These are phyloP conservation scores for Drosophila rellima DNA, from an alignment of 2,888 invertebrate genomes.

Conservation along the genomic window DNA sequence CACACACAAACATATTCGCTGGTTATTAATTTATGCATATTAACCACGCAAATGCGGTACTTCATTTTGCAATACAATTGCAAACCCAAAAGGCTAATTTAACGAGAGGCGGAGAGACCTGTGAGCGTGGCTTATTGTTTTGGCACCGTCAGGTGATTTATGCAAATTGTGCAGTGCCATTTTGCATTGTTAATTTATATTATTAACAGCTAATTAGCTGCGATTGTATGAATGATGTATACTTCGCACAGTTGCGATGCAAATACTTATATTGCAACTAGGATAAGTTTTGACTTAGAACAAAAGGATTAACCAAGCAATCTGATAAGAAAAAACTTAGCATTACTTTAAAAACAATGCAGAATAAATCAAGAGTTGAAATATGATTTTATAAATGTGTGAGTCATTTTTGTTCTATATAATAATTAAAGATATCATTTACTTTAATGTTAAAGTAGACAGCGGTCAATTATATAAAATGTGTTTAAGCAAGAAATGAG, in stretches of 20 bases:
- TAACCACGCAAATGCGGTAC: constrained; percentile 67
- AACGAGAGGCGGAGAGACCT: too few relatives aligned
- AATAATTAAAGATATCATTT: too few relatives aligned
- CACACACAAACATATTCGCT: constrained; percentile 12
- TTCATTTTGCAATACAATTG: constrained; percentile 55
- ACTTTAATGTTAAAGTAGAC: too few relatives aligned
- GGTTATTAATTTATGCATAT: constrained; percentile 76
- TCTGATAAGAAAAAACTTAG: neutral
- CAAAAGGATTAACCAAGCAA: neutral
- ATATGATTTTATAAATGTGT: too few relatives aligned
- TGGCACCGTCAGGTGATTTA: constrained; percentile 62
- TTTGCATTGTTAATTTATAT: constrained; percentile 70
- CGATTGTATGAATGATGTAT: constrained; percentile 64
- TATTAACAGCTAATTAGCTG: constrained; percentile 78
- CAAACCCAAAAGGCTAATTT: constrained; percentile 2
- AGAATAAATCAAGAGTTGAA: too few relatives aligned
- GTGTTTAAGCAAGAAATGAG: neutral
- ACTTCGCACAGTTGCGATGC: neutral
- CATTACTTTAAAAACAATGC: too few relatives aligned
- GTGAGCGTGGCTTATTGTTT: constrained; percentile 45
- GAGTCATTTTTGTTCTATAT: too few relatives aligned
- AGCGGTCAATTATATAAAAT: too few relatives aligned
- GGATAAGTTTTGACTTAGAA: neutral
- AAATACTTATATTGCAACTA: constrained; percentile 9
- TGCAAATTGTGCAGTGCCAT: constrained; percentile 61